Base-by-base conservation (phyloP, 2,113 vertebrate species). In the Clarias magur region DNA sequence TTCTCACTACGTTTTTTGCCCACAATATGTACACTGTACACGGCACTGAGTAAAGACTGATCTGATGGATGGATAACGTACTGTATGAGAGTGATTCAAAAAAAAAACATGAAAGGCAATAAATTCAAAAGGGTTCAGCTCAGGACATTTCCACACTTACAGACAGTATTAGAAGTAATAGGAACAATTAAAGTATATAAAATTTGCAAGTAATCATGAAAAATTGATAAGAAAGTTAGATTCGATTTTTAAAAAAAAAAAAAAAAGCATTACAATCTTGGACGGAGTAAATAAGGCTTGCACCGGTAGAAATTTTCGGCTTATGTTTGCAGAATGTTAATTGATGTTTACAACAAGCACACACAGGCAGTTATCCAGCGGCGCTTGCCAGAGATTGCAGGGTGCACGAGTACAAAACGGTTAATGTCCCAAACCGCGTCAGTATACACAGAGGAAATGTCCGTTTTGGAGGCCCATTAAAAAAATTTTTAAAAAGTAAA, bases 241-340 rank as follows among this genome's bases (percentile, higher is more conserved):
- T 59, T 59, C 3, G 13, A 59, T 16, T 57, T 11, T 67, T 12
- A 67, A 1, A n/a, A n/a, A 25, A 67, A 67, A 68, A 8, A 75
- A 21, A 53, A 76, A 76, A 6, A 53, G 3, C 42, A 53, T 54
- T 54, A 9, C 15, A 5, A 21, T 56, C 27, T 56, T 34, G 7
- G 76, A 79, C 12, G 9, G 25, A 27, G 27, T 56, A 79, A 34
- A 59, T 11, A 59, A 27, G 1, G 54, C 78, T 34, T 19, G 5
- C 27, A 30, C 25, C 15, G 53, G 25, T 54, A 19, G 53, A 82
- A 27, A 53, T 67, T 48, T 82, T 17, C 81, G 53, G 81, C 81
- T 82, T 48, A 65, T 82, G 81, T 53, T 67, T 53, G 62, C 81
- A 53, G 81, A 82, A 67, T 67, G 81, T 82, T 65, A 82, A 82